Percentiles rank a stretch among this genome's conserved stretches.
phyloP scores from a whole-genome alignment of 2,797 vertebrate genomes.

The Phoeniculus purpureus region DNA sequence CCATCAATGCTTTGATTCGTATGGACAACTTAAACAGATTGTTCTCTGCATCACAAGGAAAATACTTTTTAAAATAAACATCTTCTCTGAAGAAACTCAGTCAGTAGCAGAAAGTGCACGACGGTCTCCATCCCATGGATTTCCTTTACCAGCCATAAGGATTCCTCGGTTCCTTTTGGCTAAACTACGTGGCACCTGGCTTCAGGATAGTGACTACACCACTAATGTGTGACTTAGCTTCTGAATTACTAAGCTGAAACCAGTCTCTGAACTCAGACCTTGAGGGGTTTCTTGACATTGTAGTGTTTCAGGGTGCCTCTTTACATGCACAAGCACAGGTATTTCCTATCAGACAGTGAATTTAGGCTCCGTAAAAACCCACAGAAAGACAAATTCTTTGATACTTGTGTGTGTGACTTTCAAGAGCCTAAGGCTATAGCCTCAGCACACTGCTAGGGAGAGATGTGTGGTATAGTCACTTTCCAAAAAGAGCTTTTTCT shows the following conservation, averaged over 20 bases:
- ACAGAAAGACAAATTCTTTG: not conserved
- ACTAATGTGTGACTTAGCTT: not conserved
- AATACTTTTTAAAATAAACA: not conserved
- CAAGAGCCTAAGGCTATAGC: not conserved
- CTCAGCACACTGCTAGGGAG: not conserved
- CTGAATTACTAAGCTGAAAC: not conserved
- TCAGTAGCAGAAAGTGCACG: not conserved
- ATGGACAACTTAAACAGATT: not conserved
- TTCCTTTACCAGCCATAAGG: not conserved
- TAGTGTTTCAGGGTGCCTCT: not conserved
- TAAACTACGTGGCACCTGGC: not conserved
- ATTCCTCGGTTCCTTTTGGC: not conserved
- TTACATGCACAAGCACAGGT: fast-evolving
- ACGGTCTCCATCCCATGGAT: not conserved
- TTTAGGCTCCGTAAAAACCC: not conserved
- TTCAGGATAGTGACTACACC: not conserved
- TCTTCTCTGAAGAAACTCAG: not conserved
- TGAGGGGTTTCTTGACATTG: not conserved
- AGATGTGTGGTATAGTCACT: not conserved
- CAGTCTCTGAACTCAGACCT: not conserved
- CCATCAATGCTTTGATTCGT: not conserved
- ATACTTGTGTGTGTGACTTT: not conserved
- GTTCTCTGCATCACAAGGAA: not conserved
- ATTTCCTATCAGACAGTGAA: not conserved
- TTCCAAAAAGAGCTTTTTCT: not conserved